These are phyloP conservation scores for Brienomyrus brachyistius DNA, from an alignment of 2,113 vertebrate species.

Conservation along the genomic window DNA sequence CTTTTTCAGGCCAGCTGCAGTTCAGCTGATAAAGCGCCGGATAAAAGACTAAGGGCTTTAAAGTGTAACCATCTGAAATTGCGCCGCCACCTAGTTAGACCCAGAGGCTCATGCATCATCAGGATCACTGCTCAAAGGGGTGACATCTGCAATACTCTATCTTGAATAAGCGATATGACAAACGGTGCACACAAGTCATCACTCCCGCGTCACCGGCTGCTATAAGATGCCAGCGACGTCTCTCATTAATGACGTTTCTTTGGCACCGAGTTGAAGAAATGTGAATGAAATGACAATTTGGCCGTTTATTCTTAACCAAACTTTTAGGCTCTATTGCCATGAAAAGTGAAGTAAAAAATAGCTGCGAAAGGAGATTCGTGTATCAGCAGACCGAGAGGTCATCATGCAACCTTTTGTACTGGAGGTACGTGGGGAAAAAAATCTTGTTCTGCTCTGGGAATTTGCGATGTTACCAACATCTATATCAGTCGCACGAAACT, in stretches of 20 bases:
- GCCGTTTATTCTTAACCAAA: background rate
- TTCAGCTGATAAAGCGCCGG: background rate
- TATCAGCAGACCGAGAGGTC: background rate
- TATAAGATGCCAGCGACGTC: background rate
- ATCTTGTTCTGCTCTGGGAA: background rate
- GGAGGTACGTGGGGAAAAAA: background rate
- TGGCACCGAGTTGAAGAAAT: background rate
- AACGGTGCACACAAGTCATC: background rate
- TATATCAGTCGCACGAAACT: background rate
- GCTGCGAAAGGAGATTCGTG: background rate
- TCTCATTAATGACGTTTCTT: background rate
- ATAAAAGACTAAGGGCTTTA: background rate
- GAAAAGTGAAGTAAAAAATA: background rate
- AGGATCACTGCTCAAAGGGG: background rate
- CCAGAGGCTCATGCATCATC: background rate
- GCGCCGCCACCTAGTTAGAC: background rate
- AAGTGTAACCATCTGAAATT: background rate
- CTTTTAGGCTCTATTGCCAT: background rate
- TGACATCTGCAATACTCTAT: background rate
- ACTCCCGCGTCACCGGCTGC: background rate
- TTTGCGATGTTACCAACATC: background rate
- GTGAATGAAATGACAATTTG: background rate
- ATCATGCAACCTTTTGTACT: background rate
- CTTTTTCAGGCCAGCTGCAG: background rate
- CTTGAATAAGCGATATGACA: background rate